phyloP scores from a whole-genome alignment of 2,113 vertebrate genomes.

The Hyperoodon ampullatus region DNA sequence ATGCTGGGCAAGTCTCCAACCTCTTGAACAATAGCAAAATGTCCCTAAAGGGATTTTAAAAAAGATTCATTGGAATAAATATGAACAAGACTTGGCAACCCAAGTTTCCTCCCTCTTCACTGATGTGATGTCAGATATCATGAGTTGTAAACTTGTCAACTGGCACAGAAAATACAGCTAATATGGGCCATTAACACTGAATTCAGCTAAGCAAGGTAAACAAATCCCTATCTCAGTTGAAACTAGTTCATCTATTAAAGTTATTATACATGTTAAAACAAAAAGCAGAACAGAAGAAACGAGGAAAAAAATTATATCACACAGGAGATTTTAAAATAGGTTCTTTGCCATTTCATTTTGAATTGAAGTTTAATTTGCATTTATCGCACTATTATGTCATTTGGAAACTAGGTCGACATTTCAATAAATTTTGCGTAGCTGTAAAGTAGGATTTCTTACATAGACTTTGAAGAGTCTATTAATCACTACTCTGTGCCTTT shows the following conservation, averaged over 20 bases:
- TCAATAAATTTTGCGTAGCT: neutral
- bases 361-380: slow-evolving; percentile 24
- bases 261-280: neutral
- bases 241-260: neutral
- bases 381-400: neutral
- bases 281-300: neutral
- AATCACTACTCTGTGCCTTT: neutral
- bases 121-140: neutral
- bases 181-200: neutral
- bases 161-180: neutral
- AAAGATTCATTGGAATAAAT: neutral
- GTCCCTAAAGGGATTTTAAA: neutral
- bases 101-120: neutral
- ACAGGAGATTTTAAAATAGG: neutral
- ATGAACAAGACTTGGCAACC: neutral
- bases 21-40: neutral
- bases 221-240: neutral
- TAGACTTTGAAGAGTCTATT: slow-evolving; percentile 16
- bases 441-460: slow-evolving; percentile 31
- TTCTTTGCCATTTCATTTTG: slow-evolving; percentile 24
- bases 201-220: neutral
- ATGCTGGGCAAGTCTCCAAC: neutral
- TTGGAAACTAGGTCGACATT: neutral
- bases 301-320: neutral
- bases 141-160: neutral